Base-by-base conservation (phyloP, 2,888 invertebrate genomes). In the Zygogramma bicolorata region DNA sequence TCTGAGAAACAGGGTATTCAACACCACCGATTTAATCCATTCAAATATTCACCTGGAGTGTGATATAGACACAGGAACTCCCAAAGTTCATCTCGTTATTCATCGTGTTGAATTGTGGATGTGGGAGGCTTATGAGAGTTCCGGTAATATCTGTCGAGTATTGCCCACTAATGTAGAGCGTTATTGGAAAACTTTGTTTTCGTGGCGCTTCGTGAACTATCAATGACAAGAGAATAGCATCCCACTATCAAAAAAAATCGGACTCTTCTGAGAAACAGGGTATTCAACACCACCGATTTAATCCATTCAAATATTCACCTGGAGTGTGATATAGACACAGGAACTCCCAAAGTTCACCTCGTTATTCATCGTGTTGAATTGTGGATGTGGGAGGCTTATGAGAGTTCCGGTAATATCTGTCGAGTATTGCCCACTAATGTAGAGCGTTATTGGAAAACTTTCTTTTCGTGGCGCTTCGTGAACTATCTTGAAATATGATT, bases 381-480 rank as follows among this genome's bases (percentile, higher is more conserved):
- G 53, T 25, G 53, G 53, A n/a, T 53, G 27, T 27, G 27, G 53
- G 27, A 53, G 25, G 53, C 53, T 53, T 53, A 53, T 42, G 22
- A 5, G n/a, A 53, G 25, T 27, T 53, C n/a, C 27, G 27, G 13
- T 53, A 53, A 53, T 53, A 53, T 53, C 53, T 53, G 25, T 53
- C 53, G 5, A 53, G 53, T 53, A 5, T 53, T 27, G 27, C 53
- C 22, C 53, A 53, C 25, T 53, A 53, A 53, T 53, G 27, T 53
- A 53, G 53, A 53, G 53, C 53, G 53, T 53, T 53, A 53, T 53
- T 53, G 27, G 53, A 53, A 53, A 53, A 53, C 53, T 53, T 53
- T 53, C 25, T 53, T 22, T 53, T 27, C 22, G 4, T 20, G 8
- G 20, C 20, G 20, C 20, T 46, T 46, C 46, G 46, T 6, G 20